Evolutionary conservation across 2,888 invertebrate genomes (phyloP).

Genomic region (Pecten maximus): DNA sequence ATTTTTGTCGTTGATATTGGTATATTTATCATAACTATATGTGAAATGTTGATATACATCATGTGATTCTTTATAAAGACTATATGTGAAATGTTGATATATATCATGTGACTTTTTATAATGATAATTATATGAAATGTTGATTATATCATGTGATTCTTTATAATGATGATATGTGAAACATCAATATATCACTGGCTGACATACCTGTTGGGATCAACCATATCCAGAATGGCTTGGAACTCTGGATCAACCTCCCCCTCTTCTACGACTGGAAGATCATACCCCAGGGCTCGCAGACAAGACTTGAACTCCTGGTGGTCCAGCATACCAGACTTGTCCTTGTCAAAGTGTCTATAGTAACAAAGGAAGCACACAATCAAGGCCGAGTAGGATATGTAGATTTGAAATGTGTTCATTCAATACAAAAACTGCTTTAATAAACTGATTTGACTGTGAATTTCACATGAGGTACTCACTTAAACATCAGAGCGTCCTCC

Average conservation of each 20-base stretch:
- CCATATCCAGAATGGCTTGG: constrained; percentile 94
- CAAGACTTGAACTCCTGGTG: constrained; percentile 99
- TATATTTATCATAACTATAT: neutral
- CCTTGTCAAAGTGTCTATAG: constrained; percentile 98
- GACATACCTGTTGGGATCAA: constrained; percentile 84
- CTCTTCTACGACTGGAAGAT: constrained; percentile 99
- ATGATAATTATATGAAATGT: too few relatives aligned
- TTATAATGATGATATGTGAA: too few relatives aligned
- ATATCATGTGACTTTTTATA: too few relatives aligned
- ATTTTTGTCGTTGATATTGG: neutral
- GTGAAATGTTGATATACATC: too few relatives aligned
- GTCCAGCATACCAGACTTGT: constrained; percentile 97
- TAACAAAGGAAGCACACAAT: constrained; percentile 27
- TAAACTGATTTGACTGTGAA: too few relatives aligned
- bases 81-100: too few relatives aligned
- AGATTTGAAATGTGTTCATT: neutral
- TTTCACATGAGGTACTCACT: too few relatives aligned
- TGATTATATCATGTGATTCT: too few relatives aligned
- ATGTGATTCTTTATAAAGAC: too few relatives aligned
- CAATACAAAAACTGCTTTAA: too few relatives aligned
- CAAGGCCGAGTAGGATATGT: neutral
- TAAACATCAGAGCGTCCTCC: constrained; percentile 99
- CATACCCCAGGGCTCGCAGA: constrained; percentile 98
- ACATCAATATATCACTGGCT: too few relatives aligned
- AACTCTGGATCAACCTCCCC: constrained; percentile 99